Evolutionary conservation across 2,113 vertebrate genomes (phyloP), one percentile per base, ranked within the genome.

Genomic region (Orthonyx spaldingii): DNA sequence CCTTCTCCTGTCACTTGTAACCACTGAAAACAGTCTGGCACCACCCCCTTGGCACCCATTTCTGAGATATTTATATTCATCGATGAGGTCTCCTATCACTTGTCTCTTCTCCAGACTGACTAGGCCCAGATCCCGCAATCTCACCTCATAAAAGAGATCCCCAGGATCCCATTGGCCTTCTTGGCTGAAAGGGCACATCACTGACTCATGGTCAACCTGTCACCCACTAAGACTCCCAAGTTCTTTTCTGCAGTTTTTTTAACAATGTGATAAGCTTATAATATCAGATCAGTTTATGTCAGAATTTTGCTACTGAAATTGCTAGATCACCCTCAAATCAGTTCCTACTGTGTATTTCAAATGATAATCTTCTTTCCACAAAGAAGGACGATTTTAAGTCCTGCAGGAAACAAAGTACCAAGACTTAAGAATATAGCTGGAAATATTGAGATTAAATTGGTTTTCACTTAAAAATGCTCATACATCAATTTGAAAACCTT

Each of bases 1-100:
- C 20, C 35, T 63, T 16, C 4, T 32, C 18, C 27, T 32, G 30
- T 8, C 26, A 3, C 56, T 6, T 10, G 8, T 12, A 10, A 37
- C 19, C 28, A 24, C 3, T 7, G 41, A 39, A 33, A n/a, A 53
- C 15, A 12, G 22, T 7, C 23, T 70, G 24, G 28, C 20, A 28
- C 23, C n/a, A 17, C 3, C 4, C 26, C 10, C 53, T 50, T 1
- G 1, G 21, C 26, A 22, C 32, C 6, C 1, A 1, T 9, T 8
- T 47, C 26, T 14, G 20, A 47, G 20, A 26, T 32, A 8, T 41
- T 55, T 41, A 13, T 14, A 9, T 20, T 16, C n/a, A 18, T 3
- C 18, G 16, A 20, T 13, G n/a, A 33, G 18, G 4, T 56, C 4
- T 2, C 8, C 41, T 16, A 1, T 14, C n/a, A 24, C 9, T 3